These are phyloP conservation scores for Lithobates sylvaticus DNA, from an alignment of 2,797 vertebrate species.

Conservation along the genomic window DNA sequence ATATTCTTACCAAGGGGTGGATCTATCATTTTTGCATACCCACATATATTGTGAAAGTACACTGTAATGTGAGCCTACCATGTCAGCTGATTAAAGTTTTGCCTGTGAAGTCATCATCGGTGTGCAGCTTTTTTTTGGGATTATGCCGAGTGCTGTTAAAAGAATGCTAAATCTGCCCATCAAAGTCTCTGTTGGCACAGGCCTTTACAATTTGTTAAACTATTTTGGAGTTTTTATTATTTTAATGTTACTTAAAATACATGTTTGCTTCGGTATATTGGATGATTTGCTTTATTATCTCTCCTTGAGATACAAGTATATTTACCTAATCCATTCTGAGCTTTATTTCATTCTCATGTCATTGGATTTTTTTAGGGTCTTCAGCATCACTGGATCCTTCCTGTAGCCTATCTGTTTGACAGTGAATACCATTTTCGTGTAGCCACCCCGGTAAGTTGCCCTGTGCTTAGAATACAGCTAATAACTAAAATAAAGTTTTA, in stretches of 20 bases:
- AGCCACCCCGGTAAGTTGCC: slow-evolving; percentile 83
- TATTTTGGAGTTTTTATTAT: not conserved
- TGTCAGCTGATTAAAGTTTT: too few relatives aligned
- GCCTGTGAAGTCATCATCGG: too few relatives aligned
- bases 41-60: too few relatives aligned
- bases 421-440: slow-evolving; percentile 86
- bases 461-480: not conserved
- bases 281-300: not conserved
- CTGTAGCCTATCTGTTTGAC: slow-evolving; percentile 78
- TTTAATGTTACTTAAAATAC: not conserved
- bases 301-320: not conserved
- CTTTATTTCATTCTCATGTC: not conserved
- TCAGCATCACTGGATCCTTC: slow-evolving; percentile 88
- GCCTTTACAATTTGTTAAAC: too few relatives aligned
- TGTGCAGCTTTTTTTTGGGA: too few relatives aligned
- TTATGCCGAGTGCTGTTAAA: too few relatives aligned
- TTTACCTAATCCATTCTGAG: not conserved
- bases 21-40: too few relatives aligned
- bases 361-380: slow-evolving; percentile 75
- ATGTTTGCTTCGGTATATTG: not conserved
- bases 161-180: too few relatives aligned
- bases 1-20: too few relatives aligned
- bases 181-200: slow-evolving; percentile 42
- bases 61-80: too few relatives aligned
- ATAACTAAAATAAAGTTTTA: too few relatives aligned